phyloP scores from a whole-genome alignment of 30 jellyfish, hydroid and myxozoan species.

The Turritopsis dohrnii region DNA sequence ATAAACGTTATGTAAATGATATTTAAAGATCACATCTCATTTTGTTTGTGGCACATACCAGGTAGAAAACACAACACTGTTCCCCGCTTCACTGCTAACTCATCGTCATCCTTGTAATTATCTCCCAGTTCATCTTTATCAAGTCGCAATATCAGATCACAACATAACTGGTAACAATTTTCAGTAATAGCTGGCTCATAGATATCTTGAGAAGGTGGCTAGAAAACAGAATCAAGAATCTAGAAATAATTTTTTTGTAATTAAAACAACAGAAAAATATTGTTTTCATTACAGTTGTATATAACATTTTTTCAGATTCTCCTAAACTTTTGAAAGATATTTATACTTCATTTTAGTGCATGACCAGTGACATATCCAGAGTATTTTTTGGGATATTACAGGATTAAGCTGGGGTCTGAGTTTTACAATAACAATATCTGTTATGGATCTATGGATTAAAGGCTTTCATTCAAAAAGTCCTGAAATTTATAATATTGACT shows the following conservation, averaged over 20 bases:
- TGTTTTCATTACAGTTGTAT: background rate
- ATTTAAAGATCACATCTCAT: too few species aligned
- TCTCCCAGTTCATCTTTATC: slow-evolving; percentile 56
- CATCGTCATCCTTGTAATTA: slow-evolving; percentile 23
- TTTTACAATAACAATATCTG: too few species aligned
- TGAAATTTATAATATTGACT: too few species aligned
- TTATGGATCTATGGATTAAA: too few species aligned
- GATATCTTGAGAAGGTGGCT: slow-evolving; percentile 65
- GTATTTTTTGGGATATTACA: too few species aligned
- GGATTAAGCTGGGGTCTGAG: too few species aligned
- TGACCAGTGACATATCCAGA: too few species aligned
- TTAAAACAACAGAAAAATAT: background rate
- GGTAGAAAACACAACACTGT: slow-evolving; percentile 93
- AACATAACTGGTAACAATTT: slow-evolving; percentile 58
- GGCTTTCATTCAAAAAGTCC: too few species aligned
- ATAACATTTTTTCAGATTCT: background rate
- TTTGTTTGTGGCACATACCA: slow-evolving; percentile 48
- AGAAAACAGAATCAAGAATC: background rate
- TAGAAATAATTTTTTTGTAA: background rate
- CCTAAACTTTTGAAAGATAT: background rate
- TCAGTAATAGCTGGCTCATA: slow-evolving; percentile 64
- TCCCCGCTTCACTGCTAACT: slow-evolving; percentile 60
- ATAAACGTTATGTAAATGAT: too few species aligned
- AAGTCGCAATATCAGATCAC: slow-evolving; percentile 57
- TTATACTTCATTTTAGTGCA: too few species aligned